These are phyloP conservation scores for Lathronympha strigana DNA, from an alignment of 2,888 invertebrate species.

Conservation along the genomic window DNA sequence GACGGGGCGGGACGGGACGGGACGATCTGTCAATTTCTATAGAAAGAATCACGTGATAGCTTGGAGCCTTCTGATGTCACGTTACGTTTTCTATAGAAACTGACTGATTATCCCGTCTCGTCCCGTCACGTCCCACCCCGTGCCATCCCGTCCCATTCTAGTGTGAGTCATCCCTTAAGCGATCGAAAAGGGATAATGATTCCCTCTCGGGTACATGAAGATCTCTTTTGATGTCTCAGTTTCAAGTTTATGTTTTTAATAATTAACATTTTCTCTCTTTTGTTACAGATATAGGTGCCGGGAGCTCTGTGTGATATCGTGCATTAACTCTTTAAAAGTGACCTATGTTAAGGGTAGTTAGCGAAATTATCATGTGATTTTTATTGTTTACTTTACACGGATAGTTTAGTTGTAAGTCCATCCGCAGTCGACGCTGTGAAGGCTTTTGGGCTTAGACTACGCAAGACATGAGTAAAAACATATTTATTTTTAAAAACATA, in stretches of 20 bases:
- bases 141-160: no score
- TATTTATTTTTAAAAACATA: no score
- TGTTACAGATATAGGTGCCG: conserved; percentile 67
- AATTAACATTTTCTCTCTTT: conserved; percentile 48
- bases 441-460: conserved; percentile 7
- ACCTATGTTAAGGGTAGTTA: conserved; percentile 70
- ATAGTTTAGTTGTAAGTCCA: conserved; percentile 58
- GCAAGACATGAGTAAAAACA: neutral
- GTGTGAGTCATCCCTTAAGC: no score
- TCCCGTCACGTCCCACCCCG: no score
- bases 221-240: neutral
- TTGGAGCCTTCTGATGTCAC: no score
- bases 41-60: no score
- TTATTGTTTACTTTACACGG: conserved; percentile 54
- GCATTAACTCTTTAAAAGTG: conserved; percentile 67
- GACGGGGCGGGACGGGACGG: no score
- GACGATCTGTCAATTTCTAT: no score
- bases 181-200: no score
- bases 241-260: conserved; percentile 29
- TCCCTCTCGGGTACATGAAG: neutral
- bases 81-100: no score
- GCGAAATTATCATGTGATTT: conserved; percentile 80
- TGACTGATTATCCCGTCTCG: no score
- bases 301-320: conserved; percentile 71
- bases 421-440: conserved; percentile 28